Base-by-base conservation (phyloP, 2,888 invertebrate genomes). In the Lagria hirta region DNA sequence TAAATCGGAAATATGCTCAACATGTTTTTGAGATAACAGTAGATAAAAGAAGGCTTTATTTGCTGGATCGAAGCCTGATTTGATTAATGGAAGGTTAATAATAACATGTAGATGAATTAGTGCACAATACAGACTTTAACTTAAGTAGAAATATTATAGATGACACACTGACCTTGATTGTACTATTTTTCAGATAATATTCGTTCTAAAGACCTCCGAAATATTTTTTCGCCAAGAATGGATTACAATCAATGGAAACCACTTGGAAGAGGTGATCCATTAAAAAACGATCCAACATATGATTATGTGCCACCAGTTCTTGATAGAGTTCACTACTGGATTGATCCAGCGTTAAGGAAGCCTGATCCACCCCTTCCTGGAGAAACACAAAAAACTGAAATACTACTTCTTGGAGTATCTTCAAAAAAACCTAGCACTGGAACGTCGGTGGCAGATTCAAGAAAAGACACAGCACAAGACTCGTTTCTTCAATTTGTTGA, bases 231-330 rank as follows among this genome's bases (percentile, higher is more conserved):
- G 1, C 88, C 87, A 1, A 79, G 86, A 7, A 81, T 88, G 80
- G 86, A 88, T 65, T 88, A 88, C 68, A 86, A 88, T 58, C 87
- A 88, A 69, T 89, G 88, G 89, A 86, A 84, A 50, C 89, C 89
- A 0, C 76, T 89, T 24, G 89, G 88, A 3, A 81, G 84, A 40
- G 88, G 88, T 0, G 88, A 89, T 68, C 88, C 88, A 0, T 65
- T 89, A 27, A 86, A 86, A 59, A 88, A 88, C 63, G 88, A 89
- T 64, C 89, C 89, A 4, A 89, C 89, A 1, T 88, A 84, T 65
- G 88, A 88, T 65, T 89, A 89, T 65, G 86, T 88, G 41, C 89
- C 89, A 0, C 89, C 89, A 1, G 83, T 86, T 2, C 69, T 88
- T 21, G 87, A 88, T 50, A 74, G 82, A 18, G 89, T 89, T 2